phyloP scores from a whole-genome alignment of 2,113 vertebrate genomes.

The Climacteris rufus region DNA sequence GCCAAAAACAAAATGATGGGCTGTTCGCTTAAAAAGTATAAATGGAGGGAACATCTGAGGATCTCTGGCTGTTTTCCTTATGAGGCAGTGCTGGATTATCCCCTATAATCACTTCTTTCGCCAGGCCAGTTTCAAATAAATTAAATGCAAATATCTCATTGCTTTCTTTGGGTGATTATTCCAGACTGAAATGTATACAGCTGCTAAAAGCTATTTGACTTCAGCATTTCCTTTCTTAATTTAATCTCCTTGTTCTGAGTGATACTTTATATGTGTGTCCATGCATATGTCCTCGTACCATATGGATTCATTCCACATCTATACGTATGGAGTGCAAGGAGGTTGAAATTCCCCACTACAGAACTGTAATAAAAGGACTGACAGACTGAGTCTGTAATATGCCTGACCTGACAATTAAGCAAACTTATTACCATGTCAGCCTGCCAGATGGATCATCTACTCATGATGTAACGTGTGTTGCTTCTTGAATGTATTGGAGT shows the following conservation, averaged over 20 bases:
- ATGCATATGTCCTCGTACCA: neutral
- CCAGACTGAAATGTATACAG: conserved; percentile 11
- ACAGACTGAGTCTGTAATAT: conserved; percentile 64
- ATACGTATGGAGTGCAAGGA: neutral
- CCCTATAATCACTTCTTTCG: conserved; percentile 44
- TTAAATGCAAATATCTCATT: conserved; percentile 37
- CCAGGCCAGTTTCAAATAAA: conserved; percentile 27
- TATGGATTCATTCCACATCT: neutral
- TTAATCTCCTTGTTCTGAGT: neutral
- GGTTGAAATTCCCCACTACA: conserved; percentile 23
- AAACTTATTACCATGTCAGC: conserved; percentile 70
- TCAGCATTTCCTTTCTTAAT: conserved; percentile 5
- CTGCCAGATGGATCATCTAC: conserved; percentile 73
- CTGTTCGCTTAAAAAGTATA: neutral
- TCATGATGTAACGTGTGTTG: conserved; percentile 40
- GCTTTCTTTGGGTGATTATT: conserved; percentile 49
- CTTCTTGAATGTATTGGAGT: conserved; percentile 62
- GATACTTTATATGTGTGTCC: neutral
- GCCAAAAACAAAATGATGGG: neutral
- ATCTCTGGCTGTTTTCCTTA: neutral
- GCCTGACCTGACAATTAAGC: conserved; percentile 76
- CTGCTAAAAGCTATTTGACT: conserved; percentile 34
- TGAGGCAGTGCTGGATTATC: conserved; percentile 33
- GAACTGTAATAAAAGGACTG: conserved; percentile 53
- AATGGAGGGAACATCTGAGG: conserved; percentile 31